A percentile compares a stretch with the other conserved stretches of the same genome.
Evolutionary conservation across 2,797 vertebrate genomes (phyloP).

Genomic region (Taenioides sp.): DNA sequence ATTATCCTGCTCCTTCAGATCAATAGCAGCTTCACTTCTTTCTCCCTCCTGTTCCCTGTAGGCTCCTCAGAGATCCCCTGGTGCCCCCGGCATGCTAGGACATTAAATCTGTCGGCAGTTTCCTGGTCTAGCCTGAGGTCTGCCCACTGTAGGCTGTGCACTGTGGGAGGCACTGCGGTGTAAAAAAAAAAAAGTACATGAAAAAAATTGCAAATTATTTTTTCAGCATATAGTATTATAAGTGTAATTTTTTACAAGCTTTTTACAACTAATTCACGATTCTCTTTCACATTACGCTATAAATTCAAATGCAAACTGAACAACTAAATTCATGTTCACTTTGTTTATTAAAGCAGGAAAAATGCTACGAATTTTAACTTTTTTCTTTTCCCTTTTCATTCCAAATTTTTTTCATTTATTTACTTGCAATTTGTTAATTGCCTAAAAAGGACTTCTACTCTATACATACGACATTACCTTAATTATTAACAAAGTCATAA

Average conservation of each 20-base stretch:
- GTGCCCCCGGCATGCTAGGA: slow-evolving; percentile 20
- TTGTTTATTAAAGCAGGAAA: background rate
- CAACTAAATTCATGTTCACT: background rate
- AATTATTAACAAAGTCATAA: no score
- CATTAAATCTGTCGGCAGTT: slow-evolving; percentile 33
- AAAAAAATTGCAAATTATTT: no score
- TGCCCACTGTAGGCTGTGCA: slow-evolving; percentile 25
- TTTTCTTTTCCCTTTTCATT: no score
- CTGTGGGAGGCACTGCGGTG: background rate
- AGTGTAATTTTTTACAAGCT: no score
- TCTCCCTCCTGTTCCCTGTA: slow-evolving; percentile 18
- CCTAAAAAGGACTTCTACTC: background rate
- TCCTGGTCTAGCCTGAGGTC: slow-evolving; percentile 33
- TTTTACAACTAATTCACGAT: no score
- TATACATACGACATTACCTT: no score
- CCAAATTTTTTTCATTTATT: background rate
- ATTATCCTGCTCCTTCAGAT: slow-evolving; percentile 10
- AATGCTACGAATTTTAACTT: no score
- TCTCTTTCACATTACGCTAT: background rate
- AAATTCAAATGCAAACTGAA: no score
- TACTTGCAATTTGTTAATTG: background rate
- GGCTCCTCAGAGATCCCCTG: slow-evolving; percentile 25
- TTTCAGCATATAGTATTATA: no score
- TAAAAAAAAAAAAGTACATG: no score
- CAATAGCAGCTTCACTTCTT: slow-evolving; percentile 13